A percentile compares a stretch with the other conserved stretches of the same genome.
phyloP scores from a whole-genome alignment of 2,113 vertebrate genomes.

The Dascyllus trimaculatus region DNA sequence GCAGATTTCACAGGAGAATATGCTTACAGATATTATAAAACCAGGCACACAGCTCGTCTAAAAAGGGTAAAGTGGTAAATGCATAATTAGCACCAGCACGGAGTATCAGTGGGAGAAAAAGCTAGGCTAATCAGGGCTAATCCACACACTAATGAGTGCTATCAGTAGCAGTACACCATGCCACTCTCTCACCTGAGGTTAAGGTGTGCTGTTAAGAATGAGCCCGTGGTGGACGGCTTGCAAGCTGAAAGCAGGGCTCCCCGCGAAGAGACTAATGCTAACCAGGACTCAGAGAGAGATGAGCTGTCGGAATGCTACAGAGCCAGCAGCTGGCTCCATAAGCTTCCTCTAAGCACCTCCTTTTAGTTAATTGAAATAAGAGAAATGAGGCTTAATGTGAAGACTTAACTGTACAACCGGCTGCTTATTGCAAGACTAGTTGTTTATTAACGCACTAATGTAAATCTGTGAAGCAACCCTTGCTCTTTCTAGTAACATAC shows the following conservation, averaged over 20 bases:
- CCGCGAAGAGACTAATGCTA: constrained; percentile 72
- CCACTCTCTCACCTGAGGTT: constrained; percentile 70
- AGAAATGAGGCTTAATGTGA: constrained; percentile 72
- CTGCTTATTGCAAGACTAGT: constrained; percentile 73
- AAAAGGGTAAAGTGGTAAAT: constrained; percentile 53
- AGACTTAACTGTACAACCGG: constrained; percentile 66
- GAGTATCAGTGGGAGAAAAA: constrained; percentile 56
- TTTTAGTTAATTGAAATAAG: constrained; percentile 76
- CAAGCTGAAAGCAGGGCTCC: constrained; percentile 53
- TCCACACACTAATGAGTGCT: constrained; percentile 72
- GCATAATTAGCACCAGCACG: constrained; percentile 51
- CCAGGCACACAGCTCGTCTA: constrained; percentile 20
- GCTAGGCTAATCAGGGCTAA: constrained; percentile 71
- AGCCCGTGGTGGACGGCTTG: constrained; percentile 39
- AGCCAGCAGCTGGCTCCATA: constrained; percentile 68
- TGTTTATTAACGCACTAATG: constrained; percentile 64
- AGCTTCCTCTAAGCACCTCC: constrained; percentile 66
- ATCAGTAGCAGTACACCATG: constrained; percentile 50
- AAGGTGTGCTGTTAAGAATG: constrained; percentile 60
- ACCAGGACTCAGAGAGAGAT: constrained; percentile 59
- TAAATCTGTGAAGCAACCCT: constrained; percentile 23
- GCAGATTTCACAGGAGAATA: constrained; percentile 26
- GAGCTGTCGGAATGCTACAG: constrained; percentile 67
- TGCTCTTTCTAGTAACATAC: constrained; percentile 9
- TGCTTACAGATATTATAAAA: constrained; percentile 16